Conservation (phyloP, 1,140 invertebrate species). For the Drosophila subobscura region DNA sequence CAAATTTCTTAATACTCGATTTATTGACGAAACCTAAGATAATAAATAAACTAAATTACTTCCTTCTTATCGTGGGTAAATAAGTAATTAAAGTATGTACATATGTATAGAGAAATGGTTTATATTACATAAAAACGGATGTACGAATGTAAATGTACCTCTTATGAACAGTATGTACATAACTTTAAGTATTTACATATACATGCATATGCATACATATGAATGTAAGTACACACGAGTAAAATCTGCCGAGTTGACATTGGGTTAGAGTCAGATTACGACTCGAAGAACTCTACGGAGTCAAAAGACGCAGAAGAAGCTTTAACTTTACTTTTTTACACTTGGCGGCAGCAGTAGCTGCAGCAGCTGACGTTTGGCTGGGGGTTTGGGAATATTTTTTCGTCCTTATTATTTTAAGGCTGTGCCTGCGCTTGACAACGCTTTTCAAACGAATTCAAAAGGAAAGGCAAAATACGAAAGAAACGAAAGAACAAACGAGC, state of each 20-base stretch:
- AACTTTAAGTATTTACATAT: no score
- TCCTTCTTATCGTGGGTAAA: no score
- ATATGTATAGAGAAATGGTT: no score
- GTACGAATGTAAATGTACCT: no score
- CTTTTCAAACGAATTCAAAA: slow-evolving; percentile 71
- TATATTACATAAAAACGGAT: no score
- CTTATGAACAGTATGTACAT: no score
- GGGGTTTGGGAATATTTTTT: slow-evolving; percentile 31
- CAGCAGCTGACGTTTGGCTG: neutral
- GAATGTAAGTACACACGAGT: neutral
- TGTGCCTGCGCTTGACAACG: slow-evolving; percentile 67
- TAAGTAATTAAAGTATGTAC: no score
- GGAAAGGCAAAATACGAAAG: slow-evolving; percentile 25
- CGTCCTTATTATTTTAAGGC: slow-evolving; percentile 53
- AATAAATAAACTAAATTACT: neutral
- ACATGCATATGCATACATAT: no score
- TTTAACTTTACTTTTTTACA: neutral
- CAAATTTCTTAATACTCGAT: slow-evolving; percentile 97
- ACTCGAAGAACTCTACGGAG: no score
- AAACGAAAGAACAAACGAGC: slow-evolving; percentile 42
- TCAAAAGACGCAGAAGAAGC: no score
- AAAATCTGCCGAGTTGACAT: neutral
- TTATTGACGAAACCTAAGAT: slow-evolving; percentile 98
- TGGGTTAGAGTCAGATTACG: neutral
- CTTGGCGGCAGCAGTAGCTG: neutral